A percentile compares a stretch with the other conserved stretches of the same genome.
Evolutionary conservation across 2,888 invertebrate species (phyloP).

Genomic region (Chirona hameri): DNA sequence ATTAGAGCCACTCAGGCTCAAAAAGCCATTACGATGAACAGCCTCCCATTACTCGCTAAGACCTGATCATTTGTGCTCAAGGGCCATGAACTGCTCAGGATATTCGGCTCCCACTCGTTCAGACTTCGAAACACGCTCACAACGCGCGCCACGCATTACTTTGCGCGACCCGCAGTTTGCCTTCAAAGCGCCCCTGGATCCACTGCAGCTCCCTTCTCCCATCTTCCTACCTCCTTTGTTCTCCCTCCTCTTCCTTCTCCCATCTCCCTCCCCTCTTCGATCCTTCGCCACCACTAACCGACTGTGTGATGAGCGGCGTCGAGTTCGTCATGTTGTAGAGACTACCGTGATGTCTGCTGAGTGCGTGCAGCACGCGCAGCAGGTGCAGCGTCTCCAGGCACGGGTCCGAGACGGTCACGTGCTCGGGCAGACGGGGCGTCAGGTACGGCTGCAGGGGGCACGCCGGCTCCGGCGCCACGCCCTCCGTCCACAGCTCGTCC

Average conservation of each 20-base stretch:
- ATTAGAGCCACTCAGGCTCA: too few species aligned
- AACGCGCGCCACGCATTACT: too few species aligned
- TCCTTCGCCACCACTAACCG: slow-evolving; percentile 42
- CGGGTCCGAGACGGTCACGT: slow-evolving; percentile 82
- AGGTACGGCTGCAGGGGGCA: slow-evolving; percentile 72
- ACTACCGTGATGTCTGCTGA: slow-evolving; percentile 88
- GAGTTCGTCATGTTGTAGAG: slow-evolving; percentile 71
- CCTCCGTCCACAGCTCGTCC: slow-evolving; percentile 58
- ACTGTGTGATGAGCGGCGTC: slow-evolving; percentile 60
- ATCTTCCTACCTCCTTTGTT: slow-evolving; percentile 43
- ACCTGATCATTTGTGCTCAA: too few species aligned
- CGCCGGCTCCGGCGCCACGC: slow-evolving; percentile 66
- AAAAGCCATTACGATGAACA: too few species aligned
- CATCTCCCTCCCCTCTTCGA: background rate
- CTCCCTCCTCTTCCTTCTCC: slow-evolving; percentile 43
- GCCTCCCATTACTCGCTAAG: too few species aligned
- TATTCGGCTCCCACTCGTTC: background rate
- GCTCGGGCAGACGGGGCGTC: slow-evolving; percentile 66
- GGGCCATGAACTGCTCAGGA: too few species aligned
- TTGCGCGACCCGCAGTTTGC: too few species aligned
- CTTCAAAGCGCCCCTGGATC: too few species aligned
- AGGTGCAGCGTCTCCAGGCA: slow-evolving; percentile 85
- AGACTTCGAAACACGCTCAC: background rate
- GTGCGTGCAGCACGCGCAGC: slow-evolving; percentile 81
- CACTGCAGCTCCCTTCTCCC: slow-evolving; percentile 55